phyloP scores from a whole-genome alignment of 2,797 vertebrate genomes.

The Darevskia mixta region DNA sequence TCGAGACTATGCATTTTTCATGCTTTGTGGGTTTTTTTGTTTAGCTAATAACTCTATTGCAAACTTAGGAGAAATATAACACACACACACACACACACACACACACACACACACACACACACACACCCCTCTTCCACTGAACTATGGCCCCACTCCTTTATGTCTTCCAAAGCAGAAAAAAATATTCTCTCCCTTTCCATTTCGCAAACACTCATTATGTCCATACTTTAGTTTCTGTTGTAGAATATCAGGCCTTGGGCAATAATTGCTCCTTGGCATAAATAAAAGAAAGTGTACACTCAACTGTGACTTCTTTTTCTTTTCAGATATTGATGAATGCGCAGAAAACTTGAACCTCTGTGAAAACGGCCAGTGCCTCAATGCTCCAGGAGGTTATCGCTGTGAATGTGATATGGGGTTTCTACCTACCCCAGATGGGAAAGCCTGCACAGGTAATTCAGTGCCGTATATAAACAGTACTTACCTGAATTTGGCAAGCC shows the following conservation, averaged over 20 bases:
- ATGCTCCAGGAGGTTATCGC: conserved; percentile 88
- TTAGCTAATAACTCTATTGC: too few species aligned
- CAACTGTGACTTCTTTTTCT: conserved; percentile 38
- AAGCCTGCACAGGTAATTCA: conserved; percentile 89
- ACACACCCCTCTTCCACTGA: too few species aligned
- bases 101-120: too few species aligned
- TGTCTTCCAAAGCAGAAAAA: not conserved
- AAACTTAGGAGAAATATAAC: too few species aligned
- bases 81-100: too few species aligned
- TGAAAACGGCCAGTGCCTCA: conserved; percentile 92
- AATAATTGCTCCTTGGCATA: not conserved
- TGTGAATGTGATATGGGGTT: conserved; percentile 97
- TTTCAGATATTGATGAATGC: conserved; percentile 91
- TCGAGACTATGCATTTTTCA: too few species aligned
- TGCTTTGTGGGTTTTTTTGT: too few species aligned
- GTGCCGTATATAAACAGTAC: conserved; percentile 5
- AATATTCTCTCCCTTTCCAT: not conserved
- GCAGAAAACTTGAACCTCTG: conserved; percentile 91
- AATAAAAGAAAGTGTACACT: not conserved
- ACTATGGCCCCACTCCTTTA: not conserved
- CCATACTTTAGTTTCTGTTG: conserved; percentile 10
- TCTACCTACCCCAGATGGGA: conserved; percentile 85
- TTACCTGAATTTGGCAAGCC: conserved; percentile 36
- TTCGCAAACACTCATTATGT: not conserved
- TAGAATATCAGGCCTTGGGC: conserved; percentile 12